Conservation (phyloP, 2,113 vertebrate genomes). For the Vireo altiloquus region DNA sequence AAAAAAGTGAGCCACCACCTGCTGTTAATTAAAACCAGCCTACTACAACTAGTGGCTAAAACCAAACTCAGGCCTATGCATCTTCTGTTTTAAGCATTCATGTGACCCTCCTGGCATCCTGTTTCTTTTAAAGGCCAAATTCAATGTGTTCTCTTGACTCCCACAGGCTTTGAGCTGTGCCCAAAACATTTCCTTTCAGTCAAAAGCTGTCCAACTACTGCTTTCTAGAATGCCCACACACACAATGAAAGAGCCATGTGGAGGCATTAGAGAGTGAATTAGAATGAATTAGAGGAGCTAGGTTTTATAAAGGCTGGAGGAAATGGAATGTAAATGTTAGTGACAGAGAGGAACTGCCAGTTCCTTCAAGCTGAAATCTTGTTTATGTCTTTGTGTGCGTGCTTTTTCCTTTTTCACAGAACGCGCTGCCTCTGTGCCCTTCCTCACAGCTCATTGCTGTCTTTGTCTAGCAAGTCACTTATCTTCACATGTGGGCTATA, state of each 20-base stretch:
- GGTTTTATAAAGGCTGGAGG: slow-evolving; percentile 45
- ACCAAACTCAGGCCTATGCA: not conserved
- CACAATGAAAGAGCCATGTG: not conserved
- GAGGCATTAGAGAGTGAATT: slow-evolving; percentile 22
- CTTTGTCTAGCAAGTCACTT: not conserved
- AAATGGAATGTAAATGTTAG: slow-evolving; percentile 28
- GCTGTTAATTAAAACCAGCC: not conserved
- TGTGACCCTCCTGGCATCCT: slow-evolving; percentile 15
- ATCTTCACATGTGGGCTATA: not conserved
- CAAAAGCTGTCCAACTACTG: not conserved
- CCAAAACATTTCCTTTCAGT: slow-evolving; percentile 21
- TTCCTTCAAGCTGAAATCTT: slow-evolving; percentile 34
- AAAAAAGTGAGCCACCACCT: not conserved
- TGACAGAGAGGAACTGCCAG: slow-evolving; percentile 43
- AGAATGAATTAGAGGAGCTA: slow-evolving; percentile 33
- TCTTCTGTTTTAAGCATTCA: slow-evolving; percentile 2
- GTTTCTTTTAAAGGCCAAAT: not conserved
- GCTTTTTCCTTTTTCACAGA: not conserved
- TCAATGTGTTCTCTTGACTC: slow-evolving; percentile 18
- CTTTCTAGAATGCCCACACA: not conserved
- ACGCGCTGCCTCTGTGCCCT: not conserved
- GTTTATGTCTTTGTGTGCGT: not conserved
- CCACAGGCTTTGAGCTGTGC: slow-evolving; percentile 11
- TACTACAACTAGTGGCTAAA: not conserved
- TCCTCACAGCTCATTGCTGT: not conserved